Percentiles rank a stretch among this genome's conserved stretches.
Conservation (phyloP, 2,888 invertebrate species). For the Iphiclides podalirius region DNA sequence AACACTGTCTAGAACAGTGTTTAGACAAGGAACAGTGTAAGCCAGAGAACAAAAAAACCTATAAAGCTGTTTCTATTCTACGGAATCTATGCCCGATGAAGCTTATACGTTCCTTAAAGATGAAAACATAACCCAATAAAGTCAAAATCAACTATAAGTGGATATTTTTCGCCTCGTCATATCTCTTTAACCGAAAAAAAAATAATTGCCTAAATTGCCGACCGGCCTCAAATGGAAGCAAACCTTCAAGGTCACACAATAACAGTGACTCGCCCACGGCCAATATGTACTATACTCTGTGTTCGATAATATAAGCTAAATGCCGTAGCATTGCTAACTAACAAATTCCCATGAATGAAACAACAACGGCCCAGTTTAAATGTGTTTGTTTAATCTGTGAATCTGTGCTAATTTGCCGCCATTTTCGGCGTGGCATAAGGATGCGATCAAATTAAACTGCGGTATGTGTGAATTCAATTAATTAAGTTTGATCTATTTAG, state of each 20-base stretch:
- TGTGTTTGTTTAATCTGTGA: neutral
- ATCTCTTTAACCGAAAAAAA: neutral
- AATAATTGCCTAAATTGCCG: neutral
- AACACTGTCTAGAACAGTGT: no score
- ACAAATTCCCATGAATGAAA: slow-evolving; percentile 16
- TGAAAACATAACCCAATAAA: no score
- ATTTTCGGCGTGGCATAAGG: neutral
- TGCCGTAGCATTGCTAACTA: neutral
- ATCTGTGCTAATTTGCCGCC: slow-evolving; percentile 9
- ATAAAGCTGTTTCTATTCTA: no score
- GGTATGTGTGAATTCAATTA: no score
- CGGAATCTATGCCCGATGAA: no score
- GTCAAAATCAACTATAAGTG: no score
- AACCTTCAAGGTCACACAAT: neutral
- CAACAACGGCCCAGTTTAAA: slow-evolving; percentile 4
- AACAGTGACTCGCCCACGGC: slow-evolving; percentile 1
- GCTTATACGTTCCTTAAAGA: no score
- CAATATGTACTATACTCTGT: neutral
- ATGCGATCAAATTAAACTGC: no score
- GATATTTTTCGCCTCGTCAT: neutral
- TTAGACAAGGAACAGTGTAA: no score
- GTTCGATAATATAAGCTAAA: slow-evolving; percentile 10
- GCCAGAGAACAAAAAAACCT: no score
- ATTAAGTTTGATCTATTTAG: no score
- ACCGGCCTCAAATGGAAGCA: neutral